These are phyloP conservation scores for Andrena hattorfiana DNA, from an alignment of 2,888 invertebrate species.

Conservation along the genomic window DNA sequence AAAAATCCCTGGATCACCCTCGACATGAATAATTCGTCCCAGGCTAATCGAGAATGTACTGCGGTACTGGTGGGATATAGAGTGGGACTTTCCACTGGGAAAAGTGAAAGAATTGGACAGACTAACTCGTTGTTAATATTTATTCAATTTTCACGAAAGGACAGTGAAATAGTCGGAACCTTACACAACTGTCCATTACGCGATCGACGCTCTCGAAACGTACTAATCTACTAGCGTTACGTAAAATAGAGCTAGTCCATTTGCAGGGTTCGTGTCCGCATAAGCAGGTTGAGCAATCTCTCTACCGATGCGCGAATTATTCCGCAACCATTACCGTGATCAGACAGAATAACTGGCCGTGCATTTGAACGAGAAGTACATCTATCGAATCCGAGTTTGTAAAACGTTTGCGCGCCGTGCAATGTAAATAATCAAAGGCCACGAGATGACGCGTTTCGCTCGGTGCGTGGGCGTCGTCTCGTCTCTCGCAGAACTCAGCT, in stretches of 20 bases:
- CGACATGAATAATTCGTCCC: conserved; percentile 43
- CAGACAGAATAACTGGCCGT: neutral
- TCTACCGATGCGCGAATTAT: no score
- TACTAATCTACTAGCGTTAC: conserved; percentile 11
- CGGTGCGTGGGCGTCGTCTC: conserved; percentile 13
- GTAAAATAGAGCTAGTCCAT: conserved; percentile 18
- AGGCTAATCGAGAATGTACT: conserved; percentile 34
- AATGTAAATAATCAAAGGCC: neutral
- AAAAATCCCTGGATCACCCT: conserved; percentile 25
- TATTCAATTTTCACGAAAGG: no score
- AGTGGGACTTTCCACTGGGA: neutral
- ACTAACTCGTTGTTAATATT: neutral
- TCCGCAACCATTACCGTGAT: no score
- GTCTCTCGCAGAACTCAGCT: conserved; percentile 39
- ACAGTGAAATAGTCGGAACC: neutral
- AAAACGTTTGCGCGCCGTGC: neutral
- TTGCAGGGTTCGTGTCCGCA: neutral
- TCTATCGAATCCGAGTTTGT: neutral
- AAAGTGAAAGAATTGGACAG: neutral
- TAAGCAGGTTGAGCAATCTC: neutral
- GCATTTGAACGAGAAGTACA: neutral
- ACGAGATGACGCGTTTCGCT: conserved; percentile 30
- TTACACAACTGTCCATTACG: conserved; percentile 41
- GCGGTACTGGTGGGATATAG: neutral
- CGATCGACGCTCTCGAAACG: conserved; percentile 37